Evolutionary conservation across 2,797 vertebrate species (phyloP).

Genomic region (Austrolebias charrua): DNA sequence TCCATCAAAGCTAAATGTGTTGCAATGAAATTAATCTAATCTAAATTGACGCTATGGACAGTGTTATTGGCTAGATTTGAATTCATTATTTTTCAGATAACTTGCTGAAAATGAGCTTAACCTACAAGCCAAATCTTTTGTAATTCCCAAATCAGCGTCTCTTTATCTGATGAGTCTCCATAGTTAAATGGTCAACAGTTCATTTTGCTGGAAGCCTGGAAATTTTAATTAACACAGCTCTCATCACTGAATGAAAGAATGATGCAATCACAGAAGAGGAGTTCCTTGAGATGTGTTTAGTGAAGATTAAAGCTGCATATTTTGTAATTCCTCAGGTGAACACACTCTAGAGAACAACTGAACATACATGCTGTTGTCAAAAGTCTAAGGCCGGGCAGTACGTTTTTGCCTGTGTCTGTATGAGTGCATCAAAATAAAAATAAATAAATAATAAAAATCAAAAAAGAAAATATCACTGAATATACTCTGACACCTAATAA

Average conservation of each 20-base stretch:
- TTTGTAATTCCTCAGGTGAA: not conserved
- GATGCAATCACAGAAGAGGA: slow-evolving; percentile 1
- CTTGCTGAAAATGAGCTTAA: slow-evolving; percentile 55
- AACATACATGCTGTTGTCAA: too few relatives aligned
- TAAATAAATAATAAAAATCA: too few relatives aligned
- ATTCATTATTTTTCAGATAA: slow-evolving; percentile 32
- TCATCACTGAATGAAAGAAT: not conserved
- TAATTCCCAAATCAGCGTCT: slow-evolving; percentile 20
- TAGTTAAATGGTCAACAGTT: slow-evolving; percentile 21
- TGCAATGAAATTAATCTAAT: slow-evolving; percentile 61
- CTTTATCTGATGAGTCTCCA: slow-evolving; percentile 42
- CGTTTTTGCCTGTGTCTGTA: too few relatives aligned
- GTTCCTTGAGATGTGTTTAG: not conserved
- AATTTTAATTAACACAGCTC: slow-evolving; percentile 32
- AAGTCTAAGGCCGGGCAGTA: too few relatives aligned
- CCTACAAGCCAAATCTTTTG: slow-evolving; percentile 24
- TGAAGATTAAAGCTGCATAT: not conserved
- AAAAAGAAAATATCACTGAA: too few relatives aligned
- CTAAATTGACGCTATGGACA: slow-evolving; percentile 50
- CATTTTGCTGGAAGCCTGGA: not conserved
- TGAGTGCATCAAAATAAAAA: too few relatives aligned
- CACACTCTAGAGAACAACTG: not conserved
- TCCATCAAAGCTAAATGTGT: slow-evolving; percentile 52
- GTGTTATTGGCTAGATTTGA: slow-evolving; percentile 42
- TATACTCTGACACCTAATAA: too few relatives aligned